Base-by-base conservation (phyloP, 2,888 invertebrate species). In the Lasioglossum oenotherae region DNA sequence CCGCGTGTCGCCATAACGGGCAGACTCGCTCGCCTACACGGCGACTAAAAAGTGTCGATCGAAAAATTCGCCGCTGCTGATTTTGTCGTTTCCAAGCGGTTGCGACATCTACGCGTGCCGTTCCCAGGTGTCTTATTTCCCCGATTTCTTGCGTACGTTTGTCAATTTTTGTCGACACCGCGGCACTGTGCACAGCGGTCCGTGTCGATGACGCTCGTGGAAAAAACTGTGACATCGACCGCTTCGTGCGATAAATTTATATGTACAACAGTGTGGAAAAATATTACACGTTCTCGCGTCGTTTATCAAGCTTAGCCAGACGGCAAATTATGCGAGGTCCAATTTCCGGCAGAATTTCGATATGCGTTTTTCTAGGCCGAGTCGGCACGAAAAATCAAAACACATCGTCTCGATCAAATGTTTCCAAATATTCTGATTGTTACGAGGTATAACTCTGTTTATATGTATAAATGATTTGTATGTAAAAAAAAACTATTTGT, bases 1-100 rank as follows among this genome's bases (percentile, higher is more conserved):
- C 19, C 75, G 64, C 31, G 72, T 35, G 16, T 74, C 76, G 64
- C 74, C 74, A 67, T 78, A 73, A 78, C 81, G 67, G 74, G 78
- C 76, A 38, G 4, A 44, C 10, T 4, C 19, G 23, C 38, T 31
- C 49, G 72, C 27, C 64, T 27, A 35, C 46, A 16, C 74, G 78
- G n/a, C 67, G 74, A 71, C 74, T 67, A 72, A 74, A 74, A 74
- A 74, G 75, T 49, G 86, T 84, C 76, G 82, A 6, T 35, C 19
- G 16, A 76, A 75, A 71, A 38, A 41, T 60, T 64, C 38, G 12
- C 31, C n/a, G n/a, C 31, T 38, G 71, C n/a, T 14, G n/a, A 16
- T 53, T 71, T 57, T 69, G 41, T 44, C 23, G 71, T 41, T 19
- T 41, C 31, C 31, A 23, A 2, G 23, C 53, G 23, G 27, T 23